Evolutionary conservation across 2,888 invertebrate species (phyloP), one percentile per base, ranked within the genome.

Genomic region (Drosophila birchii): DNA sequence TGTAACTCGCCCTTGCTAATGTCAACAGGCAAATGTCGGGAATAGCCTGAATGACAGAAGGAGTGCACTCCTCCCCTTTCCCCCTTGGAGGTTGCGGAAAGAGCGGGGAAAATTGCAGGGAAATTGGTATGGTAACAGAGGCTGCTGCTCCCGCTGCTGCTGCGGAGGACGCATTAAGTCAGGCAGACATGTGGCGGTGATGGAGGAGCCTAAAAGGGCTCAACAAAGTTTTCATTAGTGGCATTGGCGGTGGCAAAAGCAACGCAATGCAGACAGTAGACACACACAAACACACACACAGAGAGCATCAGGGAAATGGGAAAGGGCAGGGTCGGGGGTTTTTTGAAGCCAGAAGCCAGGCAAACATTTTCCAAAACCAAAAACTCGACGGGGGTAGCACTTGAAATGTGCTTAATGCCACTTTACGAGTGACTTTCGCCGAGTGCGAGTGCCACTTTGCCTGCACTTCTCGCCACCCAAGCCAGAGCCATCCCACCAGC

Each of bases 371-470:
- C 73, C 69, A 79, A 80, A 75, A 74, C 58, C 79, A 57, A 71
- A 81, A 83, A 85, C 81, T 77, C 60, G 53, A 64, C 66, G 75
- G 60, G 29, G 78, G 61, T 54, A 59, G 66, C 87, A 81, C 87
- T 86, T 86, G 79, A 86, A 88, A 80, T 86, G 79, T 78, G 80
- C 89, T 82, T 88, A 88, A 88, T 90, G 89, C 90, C 89, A 90
- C 90, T 89, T 88, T 87, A 88, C 86, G 88, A 88, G 89, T 88
- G 86, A 86, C 89, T 86, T 86, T 86, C 78, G 76, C 76, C 71
- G 83, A 80, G 79, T 81, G 87, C 79, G 86, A 88, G 78, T 86
- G 86, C 79, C 88, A 88, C 87, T 86, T 86, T 85, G 75, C 80
- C 67, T 85, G 76, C 81, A 83, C 70, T 79, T 66, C 69, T 66